A percentile compares a stretch with the other conserved stretches of the same genome.
Evolutionary conservation across 2,797 vertebrate genomes (phyloP).

Genomic region (Gadopsis marmoratus): DNA sequence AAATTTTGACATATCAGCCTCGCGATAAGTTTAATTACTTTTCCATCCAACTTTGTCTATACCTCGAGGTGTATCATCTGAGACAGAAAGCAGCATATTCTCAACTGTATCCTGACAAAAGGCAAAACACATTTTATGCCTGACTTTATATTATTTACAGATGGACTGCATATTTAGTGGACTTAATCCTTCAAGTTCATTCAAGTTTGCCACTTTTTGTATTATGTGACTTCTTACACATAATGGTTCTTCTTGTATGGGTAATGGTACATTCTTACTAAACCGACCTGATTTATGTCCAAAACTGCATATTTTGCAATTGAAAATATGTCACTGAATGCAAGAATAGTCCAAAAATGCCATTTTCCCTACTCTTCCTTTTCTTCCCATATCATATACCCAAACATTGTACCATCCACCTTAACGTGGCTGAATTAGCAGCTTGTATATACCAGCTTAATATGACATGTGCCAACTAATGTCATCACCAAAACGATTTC

Average conservation of each 20-base stretch:
- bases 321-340: neutral
- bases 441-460: neutral
- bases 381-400: neutral
- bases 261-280: neutral
- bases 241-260: neutral
- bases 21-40: slow-evolving; percentile 24
- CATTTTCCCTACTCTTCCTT: neutral
- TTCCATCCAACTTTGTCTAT: slow-evolving; percentile 21
- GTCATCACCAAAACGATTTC: slow-evolving; percentile 17
- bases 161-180: slow-evolving; percentile 10
- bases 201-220: neutral
- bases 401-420: neutral
- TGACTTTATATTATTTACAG: slow-evolving; percentile 10
- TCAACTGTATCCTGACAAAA: neutral
- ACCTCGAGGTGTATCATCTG: slow-evolving; percentile 10
- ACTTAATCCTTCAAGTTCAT: neutral
- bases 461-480: neutral
- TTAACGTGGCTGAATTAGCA: neutral
- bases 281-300: neutral
- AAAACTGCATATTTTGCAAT: neutral
- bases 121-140: neutral
- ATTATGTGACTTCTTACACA: neutral
- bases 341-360: neutral
- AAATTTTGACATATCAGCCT: slow-evolving; percentile 15
- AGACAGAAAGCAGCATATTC: slow-evolving; percentile 6